Base-by-base conservation (phyloP, 2,888 invertebrate species). In the Noctua comes region DNA sequence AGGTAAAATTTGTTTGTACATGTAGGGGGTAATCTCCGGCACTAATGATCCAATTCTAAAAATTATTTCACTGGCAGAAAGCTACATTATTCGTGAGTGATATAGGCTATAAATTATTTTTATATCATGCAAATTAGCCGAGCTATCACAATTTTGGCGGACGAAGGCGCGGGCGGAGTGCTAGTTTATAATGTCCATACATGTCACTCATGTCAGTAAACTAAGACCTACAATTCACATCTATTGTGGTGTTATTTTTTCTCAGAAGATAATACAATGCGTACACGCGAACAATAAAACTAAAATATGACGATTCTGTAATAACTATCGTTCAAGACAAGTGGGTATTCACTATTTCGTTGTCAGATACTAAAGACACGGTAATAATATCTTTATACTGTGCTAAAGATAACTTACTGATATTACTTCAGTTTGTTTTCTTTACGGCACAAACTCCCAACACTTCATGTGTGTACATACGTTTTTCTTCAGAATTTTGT, bases 401-500 rank as follows among this genome's bases (percentile, higher is more conserved):
- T 36, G 36, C 36, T 36, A 43, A 43, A 82, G 80, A 80, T 82
- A 82, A 80, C 31, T 21, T 11, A 0, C 16, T 69, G 66, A 40
- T 70, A 68, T 10, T 57, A 43, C n/a, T 3, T 43, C 11, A 43
- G 66, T 48, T 71, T 68, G 48, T 68, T 57, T 68, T 71, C 62
- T 82, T 76, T 66, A 46, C 59, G n/a, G 10, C 27, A 54, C 18
- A 62, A 62, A 77, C 24, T 69, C 36, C 70, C 46, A 46, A 7
- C 54, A 48, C 62, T 77, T 40, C 6, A 68, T n/a, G 31, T n/a
- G 46, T 31, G 36, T 31, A 36, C 51, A 46, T 68, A 36, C 51
- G 54, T 68, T 64, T 54, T 80, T 65, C 31, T 24, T 21, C 21
- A 57, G 51, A 83, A 83, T 64, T 68, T 8, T 71, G 36, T 68